Evolutionary conservation across 35 echinoderm and acorn worm species (phyloP).

Genomic region (Heliocidaris erythrogramma): DNA sequence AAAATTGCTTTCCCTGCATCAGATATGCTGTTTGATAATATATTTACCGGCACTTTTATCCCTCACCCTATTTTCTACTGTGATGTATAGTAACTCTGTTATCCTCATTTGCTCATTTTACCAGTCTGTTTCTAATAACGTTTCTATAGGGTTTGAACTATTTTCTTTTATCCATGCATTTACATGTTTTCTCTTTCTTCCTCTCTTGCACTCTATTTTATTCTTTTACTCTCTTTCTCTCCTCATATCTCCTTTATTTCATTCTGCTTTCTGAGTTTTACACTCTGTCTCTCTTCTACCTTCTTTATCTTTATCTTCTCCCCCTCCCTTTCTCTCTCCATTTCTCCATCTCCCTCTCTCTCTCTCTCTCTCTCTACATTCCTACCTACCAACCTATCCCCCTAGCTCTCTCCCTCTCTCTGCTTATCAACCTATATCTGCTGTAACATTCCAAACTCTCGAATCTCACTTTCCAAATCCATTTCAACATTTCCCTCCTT

Average conservation of each 20-base stretch:
- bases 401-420: neutral
- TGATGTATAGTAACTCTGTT: no score
- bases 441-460: neutral
- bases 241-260: neutral
- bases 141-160: no score
- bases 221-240: neutral
- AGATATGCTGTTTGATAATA: neutral
- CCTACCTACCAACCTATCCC: no score
- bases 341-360: neutral
- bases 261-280: neutral
- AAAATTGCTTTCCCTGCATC: neutral
- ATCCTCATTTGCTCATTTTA: no score
- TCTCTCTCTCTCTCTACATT: neutral
- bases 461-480: neutral
- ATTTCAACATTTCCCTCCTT: neutral
- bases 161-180: neutral
- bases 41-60: neutral
- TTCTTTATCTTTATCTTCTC: neutral
- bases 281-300: neutral
- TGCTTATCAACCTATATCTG: neutral
- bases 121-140: no score
- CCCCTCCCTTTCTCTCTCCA: neutral
- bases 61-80: neutral
- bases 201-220: neutral
- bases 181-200: neutral